Evolutionary conservation across 2,797 vertebrate genomes (phyloP), one percentile per base, ranked within the genome.

Genomic region (Paratrypauchen microcephalus): DNA sequence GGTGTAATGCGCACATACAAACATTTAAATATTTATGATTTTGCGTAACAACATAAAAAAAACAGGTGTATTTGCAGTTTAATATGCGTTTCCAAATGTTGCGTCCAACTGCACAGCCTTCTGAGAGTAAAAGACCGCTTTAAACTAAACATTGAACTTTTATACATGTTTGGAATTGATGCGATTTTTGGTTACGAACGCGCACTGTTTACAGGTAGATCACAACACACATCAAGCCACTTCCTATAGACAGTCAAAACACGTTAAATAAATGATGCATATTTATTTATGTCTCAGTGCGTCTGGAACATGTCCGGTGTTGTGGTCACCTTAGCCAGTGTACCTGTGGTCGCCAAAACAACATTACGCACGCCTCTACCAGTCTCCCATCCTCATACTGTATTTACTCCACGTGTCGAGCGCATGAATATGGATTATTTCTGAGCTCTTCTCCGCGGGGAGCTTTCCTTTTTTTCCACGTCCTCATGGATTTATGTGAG

Each of bases 391-490:
- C 54, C 80, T 77, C 76, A 81, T 68, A 67, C 73, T 76, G 82
- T 85, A 85, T 86, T 86, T 79, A 80, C 76, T 86, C 85, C 89
- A 90, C 86, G 88, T 88, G 89, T 89, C 68, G 80, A 71, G 74
- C 62, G 70, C 84, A 89, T 90, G 82, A 86, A 89, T 90, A 90
- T 90, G 87, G 73, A 91, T 91, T 70, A 84, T 74, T 65, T 74
- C 68, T 68, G 82, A 80, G 82, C 80, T 84, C 80, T 79, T 84
- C 87, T 90, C 87, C 81, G 26, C 76, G 58, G 84, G 86, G 83
- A 90, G 68, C 71, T 72, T 79, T 86, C 74, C 79, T 81, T 36
- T 55, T 26, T 36, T 58, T 58, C 66, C 80, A 60, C 73, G 77
- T 84, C 83, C 74, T 71, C 73, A 50, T 55, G 72, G 74, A 83